Conservation (phyloP, 2,888 invertebrate species). For the Reticulitermes lucifugus region DNA sequence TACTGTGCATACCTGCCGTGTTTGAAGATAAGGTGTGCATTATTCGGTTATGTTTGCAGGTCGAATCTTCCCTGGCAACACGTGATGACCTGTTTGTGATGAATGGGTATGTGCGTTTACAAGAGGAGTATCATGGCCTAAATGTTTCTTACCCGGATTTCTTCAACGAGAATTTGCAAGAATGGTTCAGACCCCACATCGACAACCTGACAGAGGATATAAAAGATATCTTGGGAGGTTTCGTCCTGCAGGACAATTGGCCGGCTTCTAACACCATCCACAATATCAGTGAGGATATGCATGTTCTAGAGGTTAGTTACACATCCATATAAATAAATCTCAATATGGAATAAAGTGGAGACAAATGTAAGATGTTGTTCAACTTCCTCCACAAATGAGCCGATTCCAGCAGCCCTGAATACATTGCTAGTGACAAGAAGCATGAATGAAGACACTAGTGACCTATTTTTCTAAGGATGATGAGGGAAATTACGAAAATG, state of each 20-base stretch:
- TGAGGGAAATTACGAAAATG: too few species aligned
- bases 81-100: neutral
- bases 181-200: slow-evolving; percentile 54
- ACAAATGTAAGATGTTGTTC: too few species aligned
- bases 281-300: slow-evolving; percentile 62
- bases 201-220: neutral
- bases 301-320: slow-evolving; percentile 66
- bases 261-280: slow-evolving; percentile 62
- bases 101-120: neutral
- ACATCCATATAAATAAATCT: too few species aligned
- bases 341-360: too few species aligned
- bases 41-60: neutral
- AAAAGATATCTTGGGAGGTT: slow-evolving; percentile 58
- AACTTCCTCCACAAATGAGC: too few species aligned
- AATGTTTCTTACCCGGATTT: slow-evolving; percentile 62
- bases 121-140: slow-evolving; percentile 57
- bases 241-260: slow-evolving; percentile 70
- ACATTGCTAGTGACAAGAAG: too few species aligned
- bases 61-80: neutral
- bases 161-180: slow-evolving; percentile 54
- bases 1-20: too few species aligned
- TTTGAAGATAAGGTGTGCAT: too few species aligned
- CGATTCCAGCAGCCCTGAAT: too few species aligned
- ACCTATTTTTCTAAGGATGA: too few species aligned
- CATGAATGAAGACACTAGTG: too few species aligned